phyloP scores from a whole-genome alignment of 1,140 invertebrate genomes.

The Heliconius hermathena region DNA sequence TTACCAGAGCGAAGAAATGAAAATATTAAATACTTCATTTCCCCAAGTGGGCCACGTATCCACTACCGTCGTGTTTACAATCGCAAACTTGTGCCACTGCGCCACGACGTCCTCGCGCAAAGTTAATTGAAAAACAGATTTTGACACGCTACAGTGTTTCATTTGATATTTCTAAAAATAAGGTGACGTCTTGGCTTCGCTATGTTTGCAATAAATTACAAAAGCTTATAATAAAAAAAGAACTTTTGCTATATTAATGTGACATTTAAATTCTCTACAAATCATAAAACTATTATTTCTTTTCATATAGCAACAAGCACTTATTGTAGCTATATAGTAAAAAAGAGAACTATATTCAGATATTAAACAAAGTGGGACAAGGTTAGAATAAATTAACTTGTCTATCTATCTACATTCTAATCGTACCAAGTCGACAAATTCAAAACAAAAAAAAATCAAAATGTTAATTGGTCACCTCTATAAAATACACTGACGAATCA shows the following conservation, averaged over 20 bases:
- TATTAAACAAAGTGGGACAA: conserved; percentile 11
- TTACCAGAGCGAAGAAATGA: too few species aligned
- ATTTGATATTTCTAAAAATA: too few species aligned
- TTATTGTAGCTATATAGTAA: background rate
- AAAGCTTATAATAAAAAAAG: background rate
- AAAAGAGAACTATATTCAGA: conserved; percentile 4
- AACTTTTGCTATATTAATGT: background rate
- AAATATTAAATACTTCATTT: too few species aligned
- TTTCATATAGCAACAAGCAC: conserved; percentile 11
- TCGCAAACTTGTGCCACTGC: too few species aligned
- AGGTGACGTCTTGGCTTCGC: background rate
- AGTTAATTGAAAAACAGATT: background rate
- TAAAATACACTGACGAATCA: conserved; percentile 26
- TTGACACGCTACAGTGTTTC: too few species aligned
- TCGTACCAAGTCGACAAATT: conserved; percentile 12
- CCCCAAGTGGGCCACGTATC: too few species aligned
- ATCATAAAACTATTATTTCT: background rate
- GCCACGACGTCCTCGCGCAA: background rate
- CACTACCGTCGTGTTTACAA: too few species aligned
- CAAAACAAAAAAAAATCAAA: conserved; percentile 5
- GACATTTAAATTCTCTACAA: background rate
- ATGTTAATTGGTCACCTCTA: conserved; percentile 5
- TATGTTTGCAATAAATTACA: background rate
- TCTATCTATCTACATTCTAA: conserved; percentile 14
- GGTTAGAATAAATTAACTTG: conserved; percentile 10